These are phyloP conservation scores for Drusus annulatus DNA, from an alignment of 1,140 invertebrate species.

Conservation along the genomic window DNA sequence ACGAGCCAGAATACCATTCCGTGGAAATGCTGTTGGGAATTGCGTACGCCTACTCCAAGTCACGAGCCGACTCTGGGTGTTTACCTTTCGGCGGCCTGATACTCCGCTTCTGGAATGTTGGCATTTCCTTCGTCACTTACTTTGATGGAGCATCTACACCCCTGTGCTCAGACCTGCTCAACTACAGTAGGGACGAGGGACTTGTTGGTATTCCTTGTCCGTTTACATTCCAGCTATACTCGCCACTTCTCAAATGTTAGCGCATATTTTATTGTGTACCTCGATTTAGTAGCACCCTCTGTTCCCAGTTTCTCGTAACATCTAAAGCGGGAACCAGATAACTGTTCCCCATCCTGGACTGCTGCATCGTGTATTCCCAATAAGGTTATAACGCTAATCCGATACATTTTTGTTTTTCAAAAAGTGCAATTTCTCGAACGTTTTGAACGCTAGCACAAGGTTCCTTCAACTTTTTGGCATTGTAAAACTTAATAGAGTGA, in stretches of 20 bases:
- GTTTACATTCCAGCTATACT: too few relatives aligned
- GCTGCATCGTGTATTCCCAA: too few relatives aligned
- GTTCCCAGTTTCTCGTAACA: too few relatives aligned
- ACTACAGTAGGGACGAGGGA: too few relatives aligned
- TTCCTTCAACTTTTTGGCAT: conserved; percentile 34
- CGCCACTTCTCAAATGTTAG: too few relatives aligned
- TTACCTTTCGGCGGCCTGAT: conserved; percentile 21
- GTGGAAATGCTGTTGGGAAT: neutral
- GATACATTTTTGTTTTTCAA: conserved; percentile 9
- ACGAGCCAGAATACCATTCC: conserved; percentile 34
- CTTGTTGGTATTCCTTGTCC: too few relatives aligned
- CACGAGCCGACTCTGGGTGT: conserved; percentile 3
- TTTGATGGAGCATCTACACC: neutral
- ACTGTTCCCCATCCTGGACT: too few relatives aligned
- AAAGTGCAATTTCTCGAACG: conserved; percentile 20
- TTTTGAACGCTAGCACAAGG: conserved; percentile 23
- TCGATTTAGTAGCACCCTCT: too few relatives aligned
- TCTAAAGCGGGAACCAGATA: too few relatives aligned
- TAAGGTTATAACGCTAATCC: too few relatives aligned
- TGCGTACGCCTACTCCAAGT: conserved; percentile 8
- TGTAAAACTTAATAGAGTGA: conserved; percentile 37
- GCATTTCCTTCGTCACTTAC: neutral
- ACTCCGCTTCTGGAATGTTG: conserved; percentile 3
- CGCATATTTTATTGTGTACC: too few relatives aligned
- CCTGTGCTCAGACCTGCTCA: too few relatives aligned